phyloP scores from a whole-genome alignment of 2,888 invertebrate species.

The Parnassius glacialis region DNA sequence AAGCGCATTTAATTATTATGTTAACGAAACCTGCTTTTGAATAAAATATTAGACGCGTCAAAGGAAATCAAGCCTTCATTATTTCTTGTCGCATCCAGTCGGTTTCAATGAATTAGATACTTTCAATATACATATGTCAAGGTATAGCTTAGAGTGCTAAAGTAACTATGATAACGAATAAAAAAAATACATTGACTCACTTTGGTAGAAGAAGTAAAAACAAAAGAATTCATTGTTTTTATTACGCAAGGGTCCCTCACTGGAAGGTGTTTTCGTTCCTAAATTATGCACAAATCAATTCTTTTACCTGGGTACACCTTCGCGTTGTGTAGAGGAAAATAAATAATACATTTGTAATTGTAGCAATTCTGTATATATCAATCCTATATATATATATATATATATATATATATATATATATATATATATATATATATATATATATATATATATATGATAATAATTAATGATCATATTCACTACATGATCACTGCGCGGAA shows the following conservation, averaged over 20 bases:
- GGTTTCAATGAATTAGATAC: constrained; percentile 18
- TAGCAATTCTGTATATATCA: constrained; percentile 48
- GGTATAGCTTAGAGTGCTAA: constrained; percentile 25
- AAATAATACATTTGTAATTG: constrained; percentile 78
- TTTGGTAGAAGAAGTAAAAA: constrained; percentile 69
- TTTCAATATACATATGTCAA: constrained; percentile 6
- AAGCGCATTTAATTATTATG: constrained; percentile 79
- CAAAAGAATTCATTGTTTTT: constrained; percentile 77
- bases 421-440: no score
- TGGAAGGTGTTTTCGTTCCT: constrained; percentile 71
- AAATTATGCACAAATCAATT: constrained; percentile 81
- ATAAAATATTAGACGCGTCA: constrained; percentile 76
- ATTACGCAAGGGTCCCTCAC: constrained; percentile 61
- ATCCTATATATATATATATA: no score
- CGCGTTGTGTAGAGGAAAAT: constrained; percentile 66
- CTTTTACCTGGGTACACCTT: constrained; percentile 64
- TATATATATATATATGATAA: no score
- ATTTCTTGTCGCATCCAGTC: constrained; percentile 38
- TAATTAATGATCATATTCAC: no score
- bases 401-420: no score
- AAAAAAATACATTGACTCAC: constrained; percentile 57
- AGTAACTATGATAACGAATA: constrained; percentile 37
- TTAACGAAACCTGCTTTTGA: constrained; percentile 77
- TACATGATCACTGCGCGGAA: no score
- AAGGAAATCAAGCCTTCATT: constrained; percentile 68